Percentiles rank a stretch among this genome's conserved stretches.
phyloP scores from a whole-genome alignment of 2,113 vertebrate species.

The Rhinogobius similis region DNA sequence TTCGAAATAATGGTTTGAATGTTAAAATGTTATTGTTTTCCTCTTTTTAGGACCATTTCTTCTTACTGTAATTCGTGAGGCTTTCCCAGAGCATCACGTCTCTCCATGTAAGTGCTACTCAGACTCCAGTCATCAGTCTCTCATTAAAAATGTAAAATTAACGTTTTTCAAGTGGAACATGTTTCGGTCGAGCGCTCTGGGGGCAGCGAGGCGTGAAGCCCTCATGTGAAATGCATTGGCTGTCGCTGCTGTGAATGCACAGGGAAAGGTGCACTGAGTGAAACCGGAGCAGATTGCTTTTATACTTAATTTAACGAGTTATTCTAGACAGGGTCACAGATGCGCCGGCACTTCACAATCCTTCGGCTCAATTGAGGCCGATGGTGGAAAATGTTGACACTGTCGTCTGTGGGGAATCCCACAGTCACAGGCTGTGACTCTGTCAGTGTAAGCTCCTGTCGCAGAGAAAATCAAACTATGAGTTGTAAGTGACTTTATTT shows the following conservation, averaged over 20 bases:
- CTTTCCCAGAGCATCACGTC: slow-evolving; percentile 48
- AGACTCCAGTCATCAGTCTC: slow-evolving; percentile 61
- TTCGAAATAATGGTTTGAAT: neutral
- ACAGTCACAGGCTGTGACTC: neutral
- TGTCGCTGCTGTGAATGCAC: slow-evolving; percentile 81
- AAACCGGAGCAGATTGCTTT: slow-evolving; percentile 73
- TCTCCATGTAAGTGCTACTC: slow-evolving; percentile 53
- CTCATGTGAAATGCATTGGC: slow-evolving; percentile 82
- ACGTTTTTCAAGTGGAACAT: slow-evolving; percentile 75
- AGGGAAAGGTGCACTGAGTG: slow-evolving; percentile 68
- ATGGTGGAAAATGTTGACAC: slow-evolving; percentile 31
- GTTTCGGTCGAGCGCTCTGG: slow-evolving; percentile 67
- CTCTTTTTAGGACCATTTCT: neutral
- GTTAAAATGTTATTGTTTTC: neutral
- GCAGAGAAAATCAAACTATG: neutral
- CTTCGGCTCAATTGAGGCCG: slow-evolving; percentile 57
- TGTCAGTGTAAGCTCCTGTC: neutral
- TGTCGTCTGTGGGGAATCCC: slow-evolving; percentile 10
- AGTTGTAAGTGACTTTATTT: neutral
- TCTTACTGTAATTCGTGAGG: slow-evolving; percentile 20
- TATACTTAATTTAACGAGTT: slow-evolving; percentile 74
- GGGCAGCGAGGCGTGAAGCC: slow-evolving; percentile 75
- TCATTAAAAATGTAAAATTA: slow-evolving; percentile 79
- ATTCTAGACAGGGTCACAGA: slow-evolving; percentile 66
- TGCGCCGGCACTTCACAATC: slow-evolving; percentile 42